Conservation (phyloP, 1,140 invertebrate species). For the Orchesella cincta region DNA sequence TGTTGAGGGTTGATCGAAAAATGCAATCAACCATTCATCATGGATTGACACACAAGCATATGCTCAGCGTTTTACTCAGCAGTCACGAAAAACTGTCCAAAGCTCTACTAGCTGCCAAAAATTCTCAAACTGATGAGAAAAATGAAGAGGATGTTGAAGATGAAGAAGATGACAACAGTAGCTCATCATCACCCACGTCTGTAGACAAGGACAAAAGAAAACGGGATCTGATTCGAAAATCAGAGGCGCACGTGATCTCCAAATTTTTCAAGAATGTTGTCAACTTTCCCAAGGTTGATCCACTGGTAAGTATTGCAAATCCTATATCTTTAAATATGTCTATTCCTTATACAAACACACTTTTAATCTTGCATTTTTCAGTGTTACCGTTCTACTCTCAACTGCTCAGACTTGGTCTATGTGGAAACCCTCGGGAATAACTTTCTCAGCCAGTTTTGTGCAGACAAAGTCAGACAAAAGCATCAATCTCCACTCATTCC, state of each 20-base stretch:
- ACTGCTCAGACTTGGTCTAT: constrained; percentile 41
- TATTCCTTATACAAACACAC: too few relatives aligned
- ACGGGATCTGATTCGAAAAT: constrained; percentile 34
- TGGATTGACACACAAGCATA: constrained; percentile 42
- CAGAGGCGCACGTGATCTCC: constrained; percentile 30
- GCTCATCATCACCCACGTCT: not conserved
- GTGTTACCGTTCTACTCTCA: too few relatives aligned
- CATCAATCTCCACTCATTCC: constrained; percentile 28
- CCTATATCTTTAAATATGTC: too few relatives aligned
- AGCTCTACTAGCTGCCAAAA: constrained; percentile 15
- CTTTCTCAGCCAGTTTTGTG: constrained; percentile 41
- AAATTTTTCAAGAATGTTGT: constrained; percentile 42
- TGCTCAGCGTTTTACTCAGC: constrained; percentile 39
- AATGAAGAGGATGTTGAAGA: constrained; percentile 7
- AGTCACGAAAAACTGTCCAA: constrained; percentile 41
- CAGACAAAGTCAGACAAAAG: constrained; percentile 33
- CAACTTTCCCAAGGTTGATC: constrained; percentile 41
- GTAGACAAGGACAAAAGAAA: not conserved
- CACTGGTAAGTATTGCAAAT: constrained; percentile 37
- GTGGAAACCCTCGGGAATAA: constrained; percentile 40
- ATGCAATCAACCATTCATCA: constrained; percentile 36
- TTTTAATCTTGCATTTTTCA: too few relatives aligned
- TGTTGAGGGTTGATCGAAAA: constrained; percentile 30
- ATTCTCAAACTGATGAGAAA: constrained; percentile 3
- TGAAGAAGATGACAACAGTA: constrained; percentile 22